Evolutionary conservation across 1,140 invertebrate species (phyloP).

Genomic region (Drosophila parvula): DNA sequence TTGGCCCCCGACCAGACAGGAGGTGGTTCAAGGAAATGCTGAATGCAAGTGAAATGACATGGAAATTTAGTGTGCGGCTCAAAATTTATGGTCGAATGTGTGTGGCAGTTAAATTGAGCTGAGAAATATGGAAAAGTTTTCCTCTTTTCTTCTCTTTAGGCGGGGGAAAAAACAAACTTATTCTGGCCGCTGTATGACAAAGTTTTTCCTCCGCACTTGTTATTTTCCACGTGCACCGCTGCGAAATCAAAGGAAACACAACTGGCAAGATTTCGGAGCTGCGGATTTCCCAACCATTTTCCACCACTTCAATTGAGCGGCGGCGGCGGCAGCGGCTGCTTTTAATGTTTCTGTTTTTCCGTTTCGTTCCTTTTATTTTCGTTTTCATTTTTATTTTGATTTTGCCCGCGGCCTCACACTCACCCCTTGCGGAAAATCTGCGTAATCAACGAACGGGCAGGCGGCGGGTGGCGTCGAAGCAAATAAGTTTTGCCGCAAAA

Average conservation of each 20-base stretch:
- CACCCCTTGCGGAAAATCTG: slow-evolving; percentile 28
- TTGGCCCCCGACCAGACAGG: slow-evolving; percentile 12
- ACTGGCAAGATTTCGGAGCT: slow-evolving; percentile 35
- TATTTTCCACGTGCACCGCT: slow-evolving; percentile 36
- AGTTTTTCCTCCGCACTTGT: slow-evolving; percentile 29
- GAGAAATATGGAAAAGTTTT: slow-evolving; percentile 40
- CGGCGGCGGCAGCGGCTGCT: slow-evolving; percentile 45
- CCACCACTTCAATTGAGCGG: slow-evolving; percentile 49
- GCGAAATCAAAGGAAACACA: slow-evolving; percentile 49
- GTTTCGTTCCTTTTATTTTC: slow-evolving; percentile 37
- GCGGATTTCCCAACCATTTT: slow-evolving; percentile 21
- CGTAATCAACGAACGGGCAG: slow-evolving; percentile 57
- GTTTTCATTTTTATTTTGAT: slow-evolving; percentile 46
- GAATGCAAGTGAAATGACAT: slow-evolving; percentile 44
- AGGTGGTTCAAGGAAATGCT: slow-evolving; percentile 22
- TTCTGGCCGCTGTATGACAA: slow-evolving; percentile 31
- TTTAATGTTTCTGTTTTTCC: slow-evolving; percentile 69
- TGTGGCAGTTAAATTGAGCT: slow-evolving; percentile 48
- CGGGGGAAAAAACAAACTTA: background rate
- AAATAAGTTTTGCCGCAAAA: slow-evolving; percentile 72
- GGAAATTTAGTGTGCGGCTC: slow-evolving; percentile 43
- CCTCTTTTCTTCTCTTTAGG: background rate
- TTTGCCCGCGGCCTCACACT: slow-evolving; percentile 27
- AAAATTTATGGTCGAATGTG: slow-evolving; percentile 43
- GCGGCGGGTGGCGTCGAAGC: slow-evolving; percentile 1